phyloP scores from a whole-genome alignment of 1,140 invertebrate species.

The Drosophila lacertosa region DNA sequence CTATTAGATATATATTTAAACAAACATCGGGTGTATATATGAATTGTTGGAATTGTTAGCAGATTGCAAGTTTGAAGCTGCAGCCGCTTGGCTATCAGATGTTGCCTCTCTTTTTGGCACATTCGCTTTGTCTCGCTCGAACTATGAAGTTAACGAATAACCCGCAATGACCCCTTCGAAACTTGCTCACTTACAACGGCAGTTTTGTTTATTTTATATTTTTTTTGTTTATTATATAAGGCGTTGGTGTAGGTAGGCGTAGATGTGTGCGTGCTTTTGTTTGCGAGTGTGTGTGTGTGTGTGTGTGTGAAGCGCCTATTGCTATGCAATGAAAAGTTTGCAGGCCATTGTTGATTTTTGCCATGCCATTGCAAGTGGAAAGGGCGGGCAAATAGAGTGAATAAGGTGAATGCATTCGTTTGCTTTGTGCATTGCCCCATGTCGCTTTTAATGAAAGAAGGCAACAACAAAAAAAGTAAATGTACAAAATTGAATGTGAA shows the following conservation, averaged over 20 bases:
- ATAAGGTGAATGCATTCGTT: constrained; percentile 24
- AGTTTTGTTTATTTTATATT: constrained; percentile 28
- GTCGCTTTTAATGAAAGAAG: constrained; percentile 45
- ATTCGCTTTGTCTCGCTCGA: background rate
- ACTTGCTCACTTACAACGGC: constrained; percentile 16
- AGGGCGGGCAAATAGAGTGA: background rate
- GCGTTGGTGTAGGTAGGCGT: constrained; percentile 2
- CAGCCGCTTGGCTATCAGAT: background rate
- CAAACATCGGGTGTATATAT: too few relatives aligned
- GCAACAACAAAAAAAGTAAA: background rate
- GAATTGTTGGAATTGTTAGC: too few relatives aligned
- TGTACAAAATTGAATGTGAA: constrained; percentile 6
- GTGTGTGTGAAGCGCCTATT: constrained; percentile 23
- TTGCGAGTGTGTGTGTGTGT: constrained; percentile 8
- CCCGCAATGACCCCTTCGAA: constrained; percentile 33
- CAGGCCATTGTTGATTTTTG: constrained; percentile 38
- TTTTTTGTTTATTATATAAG: constrained; percentile 24
- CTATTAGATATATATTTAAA: background rate
- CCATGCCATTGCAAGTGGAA: constrained; percentile 5
- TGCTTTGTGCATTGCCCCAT: constrained; percentile 43
- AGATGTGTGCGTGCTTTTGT: constrained; percentile 9
- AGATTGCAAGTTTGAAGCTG: constrained; percentile 1
- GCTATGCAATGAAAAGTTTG: constrained; percentile 39
- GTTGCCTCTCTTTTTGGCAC: background rate
- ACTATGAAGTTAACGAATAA: constrained; percentile 25